Evolutionary conservation across 2,113 vertebrate genomes (phyloP).

Genomic region (Oncorhynchus nerka): DNA sequence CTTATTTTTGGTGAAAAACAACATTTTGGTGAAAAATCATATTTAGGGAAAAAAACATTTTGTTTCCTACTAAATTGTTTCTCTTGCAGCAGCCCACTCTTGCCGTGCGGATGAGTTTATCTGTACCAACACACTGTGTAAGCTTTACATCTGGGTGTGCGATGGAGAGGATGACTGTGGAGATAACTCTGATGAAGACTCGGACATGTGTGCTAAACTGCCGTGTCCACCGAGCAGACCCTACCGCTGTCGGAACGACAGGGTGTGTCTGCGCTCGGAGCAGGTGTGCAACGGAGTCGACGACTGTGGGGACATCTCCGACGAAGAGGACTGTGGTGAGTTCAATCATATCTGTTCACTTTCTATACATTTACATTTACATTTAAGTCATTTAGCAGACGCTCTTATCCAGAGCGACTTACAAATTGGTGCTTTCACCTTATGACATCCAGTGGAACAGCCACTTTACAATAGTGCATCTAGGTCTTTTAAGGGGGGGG

Average conservation of each 20-base stretch:
- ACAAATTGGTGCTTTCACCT: too few species aligned
- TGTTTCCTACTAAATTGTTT: background rate
- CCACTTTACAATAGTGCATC: too few species aligned
- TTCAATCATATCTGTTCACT: conserved; percentile 11
- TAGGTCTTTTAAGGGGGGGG: too few species aligned
- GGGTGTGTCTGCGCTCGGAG: conserved; percentile 76
- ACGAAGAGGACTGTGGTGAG: conserved; percentile 81
- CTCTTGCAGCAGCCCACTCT: conserved; percentile 58
- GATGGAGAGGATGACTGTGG: conserved; percentile 89
- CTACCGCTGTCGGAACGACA: conserved; percentile 78
- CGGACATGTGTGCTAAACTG: conserved; percentile 81
- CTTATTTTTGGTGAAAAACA: too few species aligned
- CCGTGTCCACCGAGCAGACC: conserved; percentile 80
- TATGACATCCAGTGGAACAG: too few species aligned
- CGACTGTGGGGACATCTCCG: conserved; percentile 84
- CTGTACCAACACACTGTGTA: conserved; percentile 88
- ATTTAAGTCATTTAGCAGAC: too few species aligned
- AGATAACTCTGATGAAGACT: conserved; percentile 83
- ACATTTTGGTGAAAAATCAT: too few species aligned
- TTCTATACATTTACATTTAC: too few species aligned
- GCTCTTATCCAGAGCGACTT: too few species aligned
- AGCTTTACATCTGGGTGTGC: conserved; percentile 83
- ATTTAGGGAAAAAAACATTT: background rate
- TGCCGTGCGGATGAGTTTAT: conserved; percentile 84
- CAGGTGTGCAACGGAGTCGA: conserved; percentile 80